Conservation (phyloP, 1,140 invertebrate genomes). For the Homalodisca vitripennis region DNA sequence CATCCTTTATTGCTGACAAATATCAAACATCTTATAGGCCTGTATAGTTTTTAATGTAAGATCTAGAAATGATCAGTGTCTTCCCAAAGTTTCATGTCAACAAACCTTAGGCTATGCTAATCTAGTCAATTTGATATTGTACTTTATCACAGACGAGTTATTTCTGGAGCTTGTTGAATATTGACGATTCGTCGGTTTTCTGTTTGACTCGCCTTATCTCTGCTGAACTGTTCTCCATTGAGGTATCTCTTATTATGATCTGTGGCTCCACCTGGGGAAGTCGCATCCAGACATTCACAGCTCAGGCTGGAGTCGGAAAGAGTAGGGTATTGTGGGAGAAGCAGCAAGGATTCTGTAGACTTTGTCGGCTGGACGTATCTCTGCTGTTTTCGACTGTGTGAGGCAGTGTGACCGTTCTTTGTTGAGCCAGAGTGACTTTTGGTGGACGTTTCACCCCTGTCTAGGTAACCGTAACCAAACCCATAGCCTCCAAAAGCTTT, state of each 20-base stretch:
- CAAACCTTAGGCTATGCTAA: background rate
- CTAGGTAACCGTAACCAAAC: conserved; percentile 71
- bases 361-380: conserved; percentile 64
- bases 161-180: conserved; percentile 45
- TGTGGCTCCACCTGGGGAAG: conserved; percentile 47
- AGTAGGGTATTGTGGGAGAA: conserved; percentile 59
- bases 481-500: conserved; percentile 80
- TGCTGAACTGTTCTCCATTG: conserved; percentile 34
- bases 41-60: background rate
- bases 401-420: conserved; percentile 34
- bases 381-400: conserved; percentile 39
- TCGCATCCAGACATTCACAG: conserved; percentile 62
- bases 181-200: conserved; percentile 47
- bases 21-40: too few relatives aligned
- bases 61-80: background rate
- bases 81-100: conserved; percentile 3
- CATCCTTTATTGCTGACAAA: too few relatives aligned
- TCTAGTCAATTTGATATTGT: conserved; percentile 19
- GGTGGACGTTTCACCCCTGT: conserved; percentile 34
- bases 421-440: conserved; percentile 27
- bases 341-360: conserved; percentile 73
- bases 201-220: conserved; percentile 51
- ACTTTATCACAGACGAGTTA: conserved; percentile 49
- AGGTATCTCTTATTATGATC: conserved; percentile 41
- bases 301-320: conserved; percentile 62